Base-by-base conservation (phyloP, 2,888 invertebrate species). In the Unio delphinus region DNA sequence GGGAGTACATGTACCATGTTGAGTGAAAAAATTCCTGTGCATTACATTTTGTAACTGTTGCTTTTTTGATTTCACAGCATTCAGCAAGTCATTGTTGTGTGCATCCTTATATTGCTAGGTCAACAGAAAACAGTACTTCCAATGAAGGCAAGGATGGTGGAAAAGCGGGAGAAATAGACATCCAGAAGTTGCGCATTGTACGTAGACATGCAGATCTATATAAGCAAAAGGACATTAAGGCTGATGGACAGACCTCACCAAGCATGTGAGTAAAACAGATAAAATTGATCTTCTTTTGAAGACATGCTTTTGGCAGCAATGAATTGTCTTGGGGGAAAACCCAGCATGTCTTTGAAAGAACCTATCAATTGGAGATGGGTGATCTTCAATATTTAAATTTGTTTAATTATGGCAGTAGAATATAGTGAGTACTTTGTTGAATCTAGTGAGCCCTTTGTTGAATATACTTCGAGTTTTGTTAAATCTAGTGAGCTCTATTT, bases 161-260 rank as follows among this genome's bases (percentile, higher is more conserved):
- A 11, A 67, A 64, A 63, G 64, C 74, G 0, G 87, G 87, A 3
- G 70, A 60, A 6, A 64, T 88, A 34, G 77, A 83, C 69, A 76
- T 87, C 55, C 64, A 69, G 7, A 69, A 54, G 18, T 64, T 80
- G 18, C 80, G 81, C 11, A 73, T 84, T 7, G 84, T 83, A 0
- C 65, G 86, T 18, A 74, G 88, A 56, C 88, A 88, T 75, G 88
- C 88, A 58, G 87, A 87, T 66, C 79, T 88, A 7, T 73, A 82
- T 69, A 85, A 81, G 72, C 72, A 78, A 17, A 82, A 80, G 65
- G 86, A 86, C 55, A 73, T 69, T 60, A 80, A 75, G 64, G 45
- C 67, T 1, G 83, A 83, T 26, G 71, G 72, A 54, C 75, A 79
- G 57, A 59, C 70, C 45, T 78, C 81, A 18, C 76, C 82, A 11